Percentiles rank a stretch among this genome's conserved stretches.
These are phyloP conservation scores for Hoplostethus atlanticus DNA, from an alignment of 2,797 vertebrate genomes.

Conservation along the genomic window DNA sequence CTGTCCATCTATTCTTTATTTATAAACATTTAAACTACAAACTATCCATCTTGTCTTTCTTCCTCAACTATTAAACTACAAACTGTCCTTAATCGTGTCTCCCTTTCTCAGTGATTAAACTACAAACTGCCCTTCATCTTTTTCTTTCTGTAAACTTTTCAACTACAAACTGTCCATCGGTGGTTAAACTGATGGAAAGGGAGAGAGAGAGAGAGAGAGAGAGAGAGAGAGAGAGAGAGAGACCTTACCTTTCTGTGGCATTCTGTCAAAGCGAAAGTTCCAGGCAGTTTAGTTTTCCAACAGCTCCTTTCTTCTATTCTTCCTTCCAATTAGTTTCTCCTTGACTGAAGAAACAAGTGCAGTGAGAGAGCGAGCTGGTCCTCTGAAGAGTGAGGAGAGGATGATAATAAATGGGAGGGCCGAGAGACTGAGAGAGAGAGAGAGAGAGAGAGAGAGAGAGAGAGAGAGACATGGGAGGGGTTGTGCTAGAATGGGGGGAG, in stretches of 20 bases:
- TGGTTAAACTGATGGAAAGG: background rate
- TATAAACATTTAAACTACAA: too few relatives aligned
- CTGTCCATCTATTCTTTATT: too few relatives aligned
- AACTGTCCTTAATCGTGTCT: too few relatives aligned
- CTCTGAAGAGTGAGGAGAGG: conserved; percentile 80
- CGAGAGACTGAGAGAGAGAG: conserved; percentile 35
- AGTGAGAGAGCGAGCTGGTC: conserved; percentile 77
- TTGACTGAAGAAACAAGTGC: conserved; percentile 80
- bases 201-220: background rate
- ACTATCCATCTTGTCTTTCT: too few relatives aligned
- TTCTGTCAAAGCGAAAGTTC: conserved; percentile 80
- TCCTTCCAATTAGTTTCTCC: conserved; percentile 80
- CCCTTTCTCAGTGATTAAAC: too few relatives aligned
- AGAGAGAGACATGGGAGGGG: background rate
- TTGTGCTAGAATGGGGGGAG: conserved; percentile 1
- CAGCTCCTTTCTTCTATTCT: conserved; percentile 84
- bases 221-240: background rate
- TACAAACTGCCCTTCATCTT: too few relatives aligned
- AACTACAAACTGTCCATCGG: too few relatives aligned
- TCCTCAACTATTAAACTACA: too few relatives aligned
- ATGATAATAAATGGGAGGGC: conserved; percentile 84
- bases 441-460: conserved; percentile 17
- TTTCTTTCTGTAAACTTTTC: too few relatives aligned
- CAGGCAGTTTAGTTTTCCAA: conserved; percentile 89
- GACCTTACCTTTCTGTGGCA: conserved; percentile 94